Percentiles rank a stretch among this genome's conserved stretches.
phyloP scores from a whole-genome alignment of 2,113 vertebrate genomes.

The Neolamprologus tretocephalus region DNA sequence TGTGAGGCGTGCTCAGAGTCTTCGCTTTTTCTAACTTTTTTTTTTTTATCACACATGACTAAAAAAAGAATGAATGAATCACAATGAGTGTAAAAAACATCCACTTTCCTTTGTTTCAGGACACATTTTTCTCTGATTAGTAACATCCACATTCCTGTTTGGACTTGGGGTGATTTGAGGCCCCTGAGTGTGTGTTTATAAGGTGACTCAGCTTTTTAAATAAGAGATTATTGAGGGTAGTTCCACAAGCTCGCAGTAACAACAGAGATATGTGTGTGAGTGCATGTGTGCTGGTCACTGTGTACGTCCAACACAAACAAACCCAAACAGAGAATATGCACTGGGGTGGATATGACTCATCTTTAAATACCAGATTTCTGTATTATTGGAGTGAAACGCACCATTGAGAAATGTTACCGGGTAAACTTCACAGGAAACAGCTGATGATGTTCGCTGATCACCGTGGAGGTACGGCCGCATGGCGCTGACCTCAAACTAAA shows the following conservation, averaged over 20 bases:
- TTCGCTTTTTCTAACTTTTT: background rate
- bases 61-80: background rate
- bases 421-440: background rate
- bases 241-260: background rate
- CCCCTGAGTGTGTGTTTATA: background rate
- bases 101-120: background rate
- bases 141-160: background rate
- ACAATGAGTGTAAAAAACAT: background rate
- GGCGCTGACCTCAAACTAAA: background rate
- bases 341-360: conserved; percentile 9
- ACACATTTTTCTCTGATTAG: background rate
- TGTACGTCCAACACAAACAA: conserved; percentile 4
- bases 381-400: background rate
- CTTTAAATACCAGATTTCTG: background rate
- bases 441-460: background rate
- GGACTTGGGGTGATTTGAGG: background rate
- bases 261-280: background rate
- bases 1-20: background rate
- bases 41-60: background rate
- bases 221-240: background rate
- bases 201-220: conserved; percentile 33
- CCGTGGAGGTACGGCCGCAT: background rate
- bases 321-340: background rate
- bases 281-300: background rate
- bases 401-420: background rate